Evolutionary conservation across 2,797 vertebrate genomes (phyloP), one percentile per base, ranked within the genome.

Genomic region (Cuniculus paca): DNA sequence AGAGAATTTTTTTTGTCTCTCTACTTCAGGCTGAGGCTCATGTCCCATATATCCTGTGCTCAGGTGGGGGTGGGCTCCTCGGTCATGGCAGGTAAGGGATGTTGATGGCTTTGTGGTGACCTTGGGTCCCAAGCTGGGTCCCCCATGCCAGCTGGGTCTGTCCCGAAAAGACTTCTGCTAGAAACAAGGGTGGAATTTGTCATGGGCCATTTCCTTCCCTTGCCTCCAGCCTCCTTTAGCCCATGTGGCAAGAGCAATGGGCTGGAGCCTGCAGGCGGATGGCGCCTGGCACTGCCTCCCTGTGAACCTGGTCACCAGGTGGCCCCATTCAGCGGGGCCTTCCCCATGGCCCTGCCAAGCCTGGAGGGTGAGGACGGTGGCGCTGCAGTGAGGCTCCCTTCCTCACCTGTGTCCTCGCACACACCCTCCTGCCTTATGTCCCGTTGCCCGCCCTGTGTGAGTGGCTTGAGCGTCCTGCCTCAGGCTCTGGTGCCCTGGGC

Each of bases 81-180:
- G 0, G 31, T 70, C 9, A 0, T 45, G 54, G 65, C 70, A 42
- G 39, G 28, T 16, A 0, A 36, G 11, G 11, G 3, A 17, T 42
- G 7, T 16, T 14, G 1, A 10, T 2, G 28, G 78, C 11, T 0
- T 68, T 0, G 0, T 1, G 0, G 52, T 13, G 7, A 28, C 39
- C 31, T 2, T 0, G 0, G 58, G 22, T 48, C 42, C 39, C 72
- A 56, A 52, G 20, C 50, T 45, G 24, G 31, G 10, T 16, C 2
- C 72, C 26, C 39, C 12, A 3, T 74, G 24, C 3, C 93, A 17
- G 39, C 74, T 79, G 17, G 61, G 78, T 80, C 82, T 90, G 85
- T 93, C 95, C 94, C 95, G 52, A 91, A 96, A 96, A 90, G 91
- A 92, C 95, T 97, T 95, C 92, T 60, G 70, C 65, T 68, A 60